A percentile compares a stretch with the other conserved stretches of the same genome.
Evolutionary conservation across 1,140 invertebrate species (phyloP).

Genomic region (Notospermus geniculatus): DNA sequence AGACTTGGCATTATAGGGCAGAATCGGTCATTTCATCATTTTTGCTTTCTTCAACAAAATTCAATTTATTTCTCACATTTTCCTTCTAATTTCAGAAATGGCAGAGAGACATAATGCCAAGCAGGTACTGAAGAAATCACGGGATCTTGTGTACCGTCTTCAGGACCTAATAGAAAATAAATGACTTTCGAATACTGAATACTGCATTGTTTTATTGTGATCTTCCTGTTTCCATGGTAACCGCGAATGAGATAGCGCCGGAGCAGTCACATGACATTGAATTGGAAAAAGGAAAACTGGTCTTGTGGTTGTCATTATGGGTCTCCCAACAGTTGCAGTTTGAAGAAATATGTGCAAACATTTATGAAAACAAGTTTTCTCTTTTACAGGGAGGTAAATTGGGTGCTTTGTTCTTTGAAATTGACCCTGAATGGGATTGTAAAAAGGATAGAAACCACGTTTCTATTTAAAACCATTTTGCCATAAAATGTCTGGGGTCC

Average conservation of each 20-base stretch:
- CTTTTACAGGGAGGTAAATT: too few species aligned
- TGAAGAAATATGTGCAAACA: too few species aligned
- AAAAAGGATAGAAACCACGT: too few species aligned
- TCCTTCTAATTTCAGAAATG: conserved; percentile 76
- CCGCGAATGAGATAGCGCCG: neutral
- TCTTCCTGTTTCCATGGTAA: neutral
- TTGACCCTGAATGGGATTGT: too few species aligned
- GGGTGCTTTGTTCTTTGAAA: too few species aligned
- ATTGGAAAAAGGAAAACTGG: too few species aligned
- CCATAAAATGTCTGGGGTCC: too few species aligned
- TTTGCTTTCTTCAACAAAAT: conserved; percentile 1
- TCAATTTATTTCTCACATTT: conserved; percentile 5
- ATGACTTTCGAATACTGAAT: conserved; percentile 15
- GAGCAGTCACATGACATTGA: neutral
- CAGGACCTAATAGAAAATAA: conserved; percentile 85
- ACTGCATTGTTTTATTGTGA: neutral
- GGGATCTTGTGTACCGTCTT: conserved; percentile 80
- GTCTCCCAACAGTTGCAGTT: too few species aligned
- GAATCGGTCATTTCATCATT: neutral
- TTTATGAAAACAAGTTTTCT: too few species aligned
- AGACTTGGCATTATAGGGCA: neutral
- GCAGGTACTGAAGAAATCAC: conserved; percentile 74
- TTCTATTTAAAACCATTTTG: too few species aligned
- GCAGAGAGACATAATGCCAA: conserved; percentile 86
- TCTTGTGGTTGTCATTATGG: too few species aligned